Evolutionary conservation across 2,888 invertebrate genomes (phyloP).

Genomic region (Heliothis peltigera): DNA sequence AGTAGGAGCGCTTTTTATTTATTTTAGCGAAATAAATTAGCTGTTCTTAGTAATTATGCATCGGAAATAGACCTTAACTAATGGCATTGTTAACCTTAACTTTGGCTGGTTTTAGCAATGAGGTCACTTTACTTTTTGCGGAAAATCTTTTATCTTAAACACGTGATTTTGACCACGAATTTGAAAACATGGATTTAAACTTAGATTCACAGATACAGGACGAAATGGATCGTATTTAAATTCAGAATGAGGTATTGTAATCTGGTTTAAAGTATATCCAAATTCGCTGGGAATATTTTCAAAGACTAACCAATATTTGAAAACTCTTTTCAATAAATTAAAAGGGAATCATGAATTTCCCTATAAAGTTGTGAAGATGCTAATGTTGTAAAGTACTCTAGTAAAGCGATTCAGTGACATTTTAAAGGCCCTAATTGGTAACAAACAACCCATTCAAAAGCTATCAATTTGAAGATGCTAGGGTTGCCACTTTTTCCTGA

Average conservation of each 20-base stretch:
- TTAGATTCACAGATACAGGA: no score
- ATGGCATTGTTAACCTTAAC: constrained; percentile 54
- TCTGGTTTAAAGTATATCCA: no score
- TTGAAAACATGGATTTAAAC: not conserved
- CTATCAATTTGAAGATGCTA: not conserved
- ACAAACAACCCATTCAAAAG: not conserved
- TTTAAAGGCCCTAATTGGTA: no score
- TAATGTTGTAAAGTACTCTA: no score
- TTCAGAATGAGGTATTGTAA: no score
- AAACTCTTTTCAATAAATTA: no score
- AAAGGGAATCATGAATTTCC: no score
- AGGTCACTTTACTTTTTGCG: constrained; percentile 23
- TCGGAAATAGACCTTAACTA: constrained; percentile 59
- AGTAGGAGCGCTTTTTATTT: constrained; percentile 37
- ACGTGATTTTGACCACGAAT: not conserved
- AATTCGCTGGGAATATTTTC: no score
- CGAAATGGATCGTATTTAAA: no score
- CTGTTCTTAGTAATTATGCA: constrained; percentile 47
- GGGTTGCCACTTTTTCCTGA: constrained; percentile 1
- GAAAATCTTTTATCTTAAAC: not conserved
- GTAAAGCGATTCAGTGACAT: no score
- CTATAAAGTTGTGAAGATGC: no score
- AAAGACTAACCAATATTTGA: no score
- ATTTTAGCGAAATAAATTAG: constrained; percentile 49
- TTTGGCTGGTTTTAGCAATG: constrained; percentile 30